phyloP scores from a whole-genome alignment of 2,797 vertebrate genomes.

The Channallabes apus region DNA sequence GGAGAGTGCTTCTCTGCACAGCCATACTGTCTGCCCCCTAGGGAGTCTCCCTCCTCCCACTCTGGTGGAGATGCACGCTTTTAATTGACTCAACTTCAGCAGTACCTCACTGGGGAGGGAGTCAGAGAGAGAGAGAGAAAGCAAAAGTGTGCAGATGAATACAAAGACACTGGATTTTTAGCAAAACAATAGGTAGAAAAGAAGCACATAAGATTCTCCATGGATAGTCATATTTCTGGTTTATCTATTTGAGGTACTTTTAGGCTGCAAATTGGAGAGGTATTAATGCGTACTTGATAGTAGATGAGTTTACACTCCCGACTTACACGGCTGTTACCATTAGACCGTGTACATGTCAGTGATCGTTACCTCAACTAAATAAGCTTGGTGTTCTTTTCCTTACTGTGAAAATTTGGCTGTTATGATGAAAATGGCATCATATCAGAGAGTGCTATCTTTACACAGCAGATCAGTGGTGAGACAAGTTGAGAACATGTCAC shows the following conservation, averaged over 20 bases:
- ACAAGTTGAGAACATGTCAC: conserved; percentile 48
- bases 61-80: conserved; percentile 71
- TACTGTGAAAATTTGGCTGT: conserved; percentile 25
- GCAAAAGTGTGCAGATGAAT: conserved; percentile 39
- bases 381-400: conserved; percentile 11
- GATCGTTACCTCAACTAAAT: neutral
- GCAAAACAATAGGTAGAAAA: conserved; percentile 9
- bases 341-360: neutral
- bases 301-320: neutral
- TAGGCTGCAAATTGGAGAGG: neutral
- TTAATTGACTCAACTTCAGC: conserved; percentile 76
- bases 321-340: neutral
- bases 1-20: conserved; percentile 66
- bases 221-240: neutral
- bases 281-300: neutral
- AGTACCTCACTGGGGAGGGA: conserved; percentile 62
- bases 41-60: conserved; percentile 67
- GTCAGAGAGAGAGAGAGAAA: conserved; percentile 54
- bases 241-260: conserved; percentile 6
- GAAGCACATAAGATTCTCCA: neutral
- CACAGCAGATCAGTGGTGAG: conserved; percentile 20
- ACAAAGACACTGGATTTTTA: conserved; percentile 14
- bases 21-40: conserved; percentile 75
- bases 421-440: conserved; percentile 27
- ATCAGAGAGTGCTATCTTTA: conserved; percentile 5